A percentile compares a stretch with the other conserved stretches of the same genome.
Evolutionary conservation across 1,140 invertebrate species (phyloP).

Genomic region (Dendrolimus punctatus): DNA sequence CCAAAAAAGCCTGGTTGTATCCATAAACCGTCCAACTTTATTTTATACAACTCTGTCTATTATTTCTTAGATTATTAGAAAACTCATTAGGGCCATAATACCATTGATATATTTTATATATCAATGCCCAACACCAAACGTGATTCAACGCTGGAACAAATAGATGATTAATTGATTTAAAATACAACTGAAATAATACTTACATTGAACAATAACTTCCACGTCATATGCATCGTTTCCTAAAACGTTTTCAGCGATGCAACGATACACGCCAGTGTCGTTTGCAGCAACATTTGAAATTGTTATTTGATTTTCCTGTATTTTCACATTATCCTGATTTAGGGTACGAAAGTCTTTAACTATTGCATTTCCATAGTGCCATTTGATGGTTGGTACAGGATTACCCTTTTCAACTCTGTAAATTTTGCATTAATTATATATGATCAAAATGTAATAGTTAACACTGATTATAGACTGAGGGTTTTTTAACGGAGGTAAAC

Average conservation of each 20-base stretch:
- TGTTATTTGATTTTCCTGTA: conserved; percentile 13
- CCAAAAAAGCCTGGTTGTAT: no score
- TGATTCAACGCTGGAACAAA: no score
- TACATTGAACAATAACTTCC: conserved; percentile 4
- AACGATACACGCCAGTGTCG: conserved; percentile 43
- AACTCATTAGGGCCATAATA: no score
- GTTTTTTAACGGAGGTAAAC: neutral
- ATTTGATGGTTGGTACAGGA: conserved; percentile 35
- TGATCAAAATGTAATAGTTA: neutral
- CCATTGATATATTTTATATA: no score
- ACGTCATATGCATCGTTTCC: conserved; percentile 3
- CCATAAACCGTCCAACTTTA: no score
- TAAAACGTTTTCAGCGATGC: conserved; percentile 21
- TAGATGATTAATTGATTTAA: no score
- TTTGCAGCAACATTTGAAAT: conserved; percentile 19
- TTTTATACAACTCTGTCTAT: no score
- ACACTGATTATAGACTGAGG: neutral
- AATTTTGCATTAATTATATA: conserved; percentile 5
- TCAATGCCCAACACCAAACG: no score
- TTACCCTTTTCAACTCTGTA: conserved; percentile 39
- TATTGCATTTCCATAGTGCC: conserved; percentile 23
- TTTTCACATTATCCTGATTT: conserved; percentile 10
- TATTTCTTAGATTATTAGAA: no score
- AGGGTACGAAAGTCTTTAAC: conserved; percentile 14
- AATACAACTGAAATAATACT: neutral